Conservation (phyloP, 2,797 vertebrate genomes). For the Graptemys geographica region DNA sequence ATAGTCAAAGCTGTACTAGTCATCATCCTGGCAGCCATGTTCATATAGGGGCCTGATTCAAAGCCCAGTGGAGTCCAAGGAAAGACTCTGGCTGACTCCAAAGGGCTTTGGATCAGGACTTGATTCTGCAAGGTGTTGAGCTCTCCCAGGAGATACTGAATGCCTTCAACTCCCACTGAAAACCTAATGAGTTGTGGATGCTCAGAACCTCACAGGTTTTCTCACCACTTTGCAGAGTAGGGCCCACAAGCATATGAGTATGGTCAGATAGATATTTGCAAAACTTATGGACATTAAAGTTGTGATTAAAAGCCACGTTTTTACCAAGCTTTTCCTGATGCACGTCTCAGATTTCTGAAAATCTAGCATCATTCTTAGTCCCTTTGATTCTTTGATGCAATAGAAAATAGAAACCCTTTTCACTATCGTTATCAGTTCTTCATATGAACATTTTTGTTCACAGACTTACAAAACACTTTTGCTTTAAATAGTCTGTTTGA, state of each 20-base stretch:
- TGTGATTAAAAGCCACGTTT: background rate
- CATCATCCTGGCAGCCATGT: conserved; percentile 6
- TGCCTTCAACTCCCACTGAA: conserved; percentile 28
- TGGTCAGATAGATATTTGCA: conserved; percentile 30
- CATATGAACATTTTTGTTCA: background rate
- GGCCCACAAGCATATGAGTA: background rate
- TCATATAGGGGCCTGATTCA: background rate
- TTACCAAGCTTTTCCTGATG: background rate
- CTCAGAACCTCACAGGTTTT: background rate
- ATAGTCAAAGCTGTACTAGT: background rate
- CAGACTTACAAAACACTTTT: background rate
- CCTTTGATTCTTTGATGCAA: background rate
- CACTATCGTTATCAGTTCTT: background rate
- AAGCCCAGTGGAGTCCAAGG: conserved; percentile 2
- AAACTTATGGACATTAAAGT: no score
- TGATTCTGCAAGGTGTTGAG: conserved; percentile 22
- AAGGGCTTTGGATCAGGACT: conserved; percentile 13
- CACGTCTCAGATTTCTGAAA: background rate
- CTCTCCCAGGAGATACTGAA: background rate
- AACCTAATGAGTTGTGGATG: background rate
- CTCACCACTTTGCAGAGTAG: background rate
- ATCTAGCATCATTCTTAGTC: background rate
- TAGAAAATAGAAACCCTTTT: background rate
- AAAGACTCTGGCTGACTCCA: conserved; percentile 13
- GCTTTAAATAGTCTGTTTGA: background rate